These are phyloP conservation scores for Andrena camellia DNA, from an alignment of 2,888 invertebrate genomes.

Conservation along the genomic window DNA sequence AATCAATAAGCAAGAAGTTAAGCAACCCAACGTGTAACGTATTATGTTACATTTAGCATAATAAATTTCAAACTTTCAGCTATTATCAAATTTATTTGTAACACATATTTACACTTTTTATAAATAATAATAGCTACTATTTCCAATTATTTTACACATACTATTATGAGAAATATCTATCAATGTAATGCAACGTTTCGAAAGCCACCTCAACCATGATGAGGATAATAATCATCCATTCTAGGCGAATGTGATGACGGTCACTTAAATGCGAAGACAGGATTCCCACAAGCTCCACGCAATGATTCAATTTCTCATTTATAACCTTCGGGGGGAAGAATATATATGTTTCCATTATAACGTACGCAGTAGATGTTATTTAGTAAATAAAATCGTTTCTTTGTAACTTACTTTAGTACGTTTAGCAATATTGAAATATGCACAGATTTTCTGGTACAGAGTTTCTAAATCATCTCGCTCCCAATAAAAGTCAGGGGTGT, in stretches of 20 bases:
- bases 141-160: background rate
- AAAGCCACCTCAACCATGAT: slow-evolving; percentile 98
- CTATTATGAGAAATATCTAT: slow-evolving; percentile 86
- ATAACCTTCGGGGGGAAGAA: slow-evolving; percentile 89
- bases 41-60: background rate
- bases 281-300: slow-evolving; percentile 95
- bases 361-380: slow-evolving; percentile 10
- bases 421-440: slow-evolving; percentile 93
- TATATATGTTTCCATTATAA: background rate
- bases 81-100: slow-evolving; percentile 22
- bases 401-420: slow-evolving; percentile 90
- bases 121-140: background rate
- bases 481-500: slow-evolving; percentile 99
- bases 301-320: slow-evolving; percentile 98
- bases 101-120: slow-evolving; percentile 15
- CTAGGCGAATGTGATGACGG: slow-evolving; percentile 95
- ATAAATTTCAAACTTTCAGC: background rate
- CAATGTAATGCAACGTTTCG: slow-evolving; percentile 92
- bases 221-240: slow-evolving; percentile 98
- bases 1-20: background rate
- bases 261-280: slow-evolving; percentile 96
- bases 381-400: background rate
- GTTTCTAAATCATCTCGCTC: slow-evolving; percentile 95
- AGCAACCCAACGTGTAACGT: background rate
- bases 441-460: slow-evolving; percentile 93